These are phyloP conservation scores for Poeciliopsis turrubarensis DNA, from an alignment of 2,113 vertebrate species.

Conservation along the genomic window DNA sequence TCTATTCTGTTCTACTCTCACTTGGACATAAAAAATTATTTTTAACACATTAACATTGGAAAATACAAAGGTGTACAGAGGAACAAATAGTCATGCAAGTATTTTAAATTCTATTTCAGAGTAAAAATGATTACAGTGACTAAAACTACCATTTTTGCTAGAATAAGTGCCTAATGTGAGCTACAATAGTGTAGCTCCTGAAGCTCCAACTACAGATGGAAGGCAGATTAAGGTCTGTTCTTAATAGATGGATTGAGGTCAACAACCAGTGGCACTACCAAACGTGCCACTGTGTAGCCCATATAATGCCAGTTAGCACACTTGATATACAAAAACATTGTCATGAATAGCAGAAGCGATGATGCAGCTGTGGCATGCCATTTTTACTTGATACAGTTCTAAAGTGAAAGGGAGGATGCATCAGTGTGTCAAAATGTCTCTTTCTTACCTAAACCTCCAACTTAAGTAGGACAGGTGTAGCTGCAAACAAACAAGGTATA, in stretches of 20 bases:
- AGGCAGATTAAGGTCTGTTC: constrained; percentile 29
- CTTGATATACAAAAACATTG: neutral
- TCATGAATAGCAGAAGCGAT: neutral
- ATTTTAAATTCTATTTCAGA: neutral
- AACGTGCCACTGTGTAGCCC: neutral
- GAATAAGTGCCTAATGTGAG: neutral
- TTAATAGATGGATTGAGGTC: constrained; percentile 25
- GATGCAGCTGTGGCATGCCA: neutral
- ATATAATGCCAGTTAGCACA: neutral
- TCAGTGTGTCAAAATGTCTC: neutral
- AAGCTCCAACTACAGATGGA: constrained; percentile 6
- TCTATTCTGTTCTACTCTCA: neutral
- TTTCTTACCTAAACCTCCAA: neutral
- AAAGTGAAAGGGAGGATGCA: neutral
- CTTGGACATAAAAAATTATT: neutral
- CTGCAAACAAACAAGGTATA: neutral
- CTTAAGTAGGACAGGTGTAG: neutral
- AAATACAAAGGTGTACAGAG: no score
- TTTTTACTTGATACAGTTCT: neutral
- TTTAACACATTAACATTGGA: no score
- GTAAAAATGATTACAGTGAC: neutral
- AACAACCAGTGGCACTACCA: neutral
- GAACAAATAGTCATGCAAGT: neutral
- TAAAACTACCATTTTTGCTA: neutral
- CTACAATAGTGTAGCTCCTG: neutral